These are phyloP conservation scores for Bradypus variegatus DNA, from an alignment of 2,797 vertebrate species.

Conservation along the genomic window DNA sequence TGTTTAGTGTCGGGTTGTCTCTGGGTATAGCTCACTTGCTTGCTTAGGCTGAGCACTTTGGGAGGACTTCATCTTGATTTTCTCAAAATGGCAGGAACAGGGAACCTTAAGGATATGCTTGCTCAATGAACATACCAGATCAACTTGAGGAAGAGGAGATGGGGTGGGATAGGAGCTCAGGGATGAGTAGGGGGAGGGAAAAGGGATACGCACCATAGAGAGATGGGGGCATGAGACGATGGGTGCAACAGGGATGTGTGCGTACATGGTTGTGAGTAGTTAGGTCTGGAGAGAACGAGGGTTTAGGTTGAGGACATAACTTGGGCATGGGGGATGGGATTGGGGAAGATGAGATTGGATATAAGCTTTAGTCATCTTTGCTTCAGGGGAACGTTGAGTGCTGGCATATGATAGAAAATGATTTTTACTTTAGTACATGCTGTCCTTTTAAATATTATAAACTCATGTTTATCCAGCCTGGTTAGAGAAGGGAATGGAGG, in stretches of 20 bases:
- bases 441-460: slow-evolving; percentile 28
- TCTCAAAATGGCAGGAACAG: neutral
- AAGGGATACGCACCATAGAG: neutral
- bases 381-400: neutral
- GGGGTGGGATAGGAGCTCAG: neutral
- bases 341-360: neutral
- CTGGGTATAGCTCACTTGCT: neutral
- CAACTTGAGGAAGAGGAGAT: neutral
- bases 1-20: neutral
- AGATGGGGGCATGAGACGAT: neutral
- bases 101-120: neutral
- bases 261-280: neutral
- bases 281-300: neutral
- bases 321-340: neutral
- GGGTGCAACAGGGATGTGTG: neutral
- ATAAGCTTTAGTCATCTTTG: slow-evolving; percentile 41
- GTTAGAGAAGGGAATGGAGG: slow-evolving; percentile 18
- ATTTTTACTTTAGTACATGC: slow-evolving; percentile 31
- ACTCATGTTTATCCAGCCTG: slow-evolving; percentile 31
- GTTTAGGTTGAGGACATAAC: slow-evolving; percentile 3
- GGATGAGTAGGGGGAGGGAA: neutral
- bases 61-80: neutral
- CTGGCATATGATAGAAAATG: slow-evolving; percentile 25
- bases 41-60: neutral
- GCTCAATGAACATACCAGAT: neutral